These are phyloP conservation scores for Acrocyrtus sp. DNA, from an alignment of 2,888 invertebrate genomes.

Conservation along the genomic window DNA sequence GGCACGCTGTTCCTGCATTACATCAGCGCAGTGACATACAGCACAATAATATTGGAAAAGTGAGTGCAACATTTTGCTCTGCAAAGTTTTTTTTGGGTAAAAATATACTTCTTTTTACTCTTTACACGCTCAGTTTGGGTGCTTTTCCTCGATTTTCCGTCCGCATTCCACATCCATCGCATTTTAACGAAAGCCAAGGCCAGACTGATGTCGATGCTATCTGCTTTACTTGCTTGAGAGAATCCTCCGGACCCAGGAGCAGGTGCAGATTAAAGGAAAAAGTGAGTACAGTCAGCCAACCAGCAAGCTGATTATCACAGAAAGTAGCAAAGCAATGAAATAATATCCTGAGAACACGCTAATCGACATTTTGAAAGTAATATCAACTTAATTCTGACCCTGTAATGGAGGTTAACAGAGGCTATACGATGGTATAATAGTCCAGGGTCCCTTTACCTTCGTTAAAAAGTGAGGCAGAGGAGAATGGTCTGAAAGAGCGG, in stretches of 20 bases:
- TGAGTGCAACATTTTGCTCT: too few species aligned
- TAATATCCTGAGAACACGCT: constrained; percentile 51
- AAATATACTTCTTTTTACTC: too few species aligned
- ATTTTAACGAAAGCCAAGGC: too few species aligned
- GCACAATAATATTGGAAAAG: too few species aligned
- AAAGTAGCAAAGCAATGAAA: constrained; percentile 33
- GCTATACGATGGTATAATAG: constrained; percentile 52
- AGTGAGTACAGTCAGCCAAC: constrained; percentile 32
- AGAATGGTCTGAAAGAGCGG: constrained; percentile 39
- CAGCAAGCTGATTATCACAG: constrained; percentile 39
- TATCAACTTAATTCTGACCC: constrained; percentile 47
- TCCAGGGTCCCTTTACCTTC: constrained; percentile 42
- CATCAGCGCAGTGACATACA: too few species aligned
- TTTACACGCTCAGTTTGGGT: too few species aligned
- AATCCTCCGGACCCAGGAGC: constrained; percentile 25
- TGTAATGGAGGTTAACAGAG: constrained; percentile 52
- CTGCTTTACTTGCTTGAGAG: not conserved
- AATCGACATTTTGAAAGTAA: constrained; percentile 33
- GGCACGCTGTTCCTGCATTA: too few species aligned
- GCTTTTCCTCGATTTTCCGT: too few species aligned
- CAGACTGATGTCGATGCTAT: too few species aligned
- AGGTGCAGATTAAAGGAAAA: not conserved
- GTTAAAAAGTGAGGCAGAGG: constrained; percentile 41
- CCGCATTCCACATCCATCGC: too few species aligned
- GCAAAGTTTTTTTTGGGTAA: too few species aligned